Evolutionary conservation across 2,113 vertebrate species (phyloP).

Genomic region (Rallus limicola): DNA sequence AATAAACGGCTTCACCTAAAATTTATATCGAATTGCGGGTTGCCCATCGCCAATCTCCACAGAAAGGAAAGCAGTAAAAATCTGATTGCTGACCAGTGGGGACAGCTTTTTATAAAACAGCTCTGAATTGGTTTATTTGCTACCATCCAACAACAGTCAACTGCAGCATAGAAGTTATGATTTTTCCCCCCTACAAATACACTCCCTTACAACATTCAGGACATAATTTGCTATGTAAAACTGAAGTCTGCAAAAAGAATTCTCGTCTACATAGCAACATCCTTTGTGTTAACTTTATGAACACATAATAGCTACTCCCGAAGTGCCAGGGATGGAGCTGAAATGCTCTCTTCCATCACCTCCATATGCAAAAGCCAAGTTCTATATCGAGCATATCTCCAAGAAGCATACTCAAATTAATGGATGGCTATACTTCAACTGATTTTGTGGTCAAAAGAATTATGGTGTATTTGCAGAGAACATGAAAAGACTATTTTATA

Average conservation of each 20-base stretch:
- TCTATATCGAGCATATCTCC: neutral
- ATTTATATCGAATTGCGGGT: too few species aligned
- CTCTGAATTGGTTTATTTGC: neutral
- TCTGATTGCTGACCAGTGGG: neutral
- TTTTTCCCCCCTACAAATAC: neutral
- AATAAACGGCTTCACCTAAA: too few species aligned
- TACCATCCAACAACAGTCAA: neutral
- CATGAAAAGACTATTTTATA: slow-evolving; percentile 22
- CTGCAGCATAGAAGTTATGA: neutral
- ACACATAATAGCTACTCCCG: neutral
- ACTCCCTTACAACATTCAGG: neutral
- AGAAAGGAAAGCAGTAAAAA: neutral
- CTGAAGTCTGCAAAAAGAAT: neutral
- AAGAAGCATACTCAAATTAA: neutral
- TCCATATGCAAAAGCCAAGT: accelerated
- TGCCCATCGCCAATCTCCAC: neutral
- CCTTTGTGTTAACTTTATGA: neutral
- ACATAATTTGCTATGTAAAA: neutral
- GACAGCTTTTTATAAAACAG: neutral
- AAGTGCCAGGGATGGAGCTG: neutral
- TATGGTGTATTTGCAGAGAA: neutral
- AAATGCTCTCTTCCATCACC: neutral
- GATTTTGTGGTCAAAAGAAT: neutral
- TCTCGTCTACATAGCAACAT: neutral
- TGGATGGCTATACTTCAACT: neutral